These are phyloP conservation scores for Caenorhabditis panamensis DNA, from an alignment of 2,888 invertebrate species.

Conservation along the genomic window DNA sequence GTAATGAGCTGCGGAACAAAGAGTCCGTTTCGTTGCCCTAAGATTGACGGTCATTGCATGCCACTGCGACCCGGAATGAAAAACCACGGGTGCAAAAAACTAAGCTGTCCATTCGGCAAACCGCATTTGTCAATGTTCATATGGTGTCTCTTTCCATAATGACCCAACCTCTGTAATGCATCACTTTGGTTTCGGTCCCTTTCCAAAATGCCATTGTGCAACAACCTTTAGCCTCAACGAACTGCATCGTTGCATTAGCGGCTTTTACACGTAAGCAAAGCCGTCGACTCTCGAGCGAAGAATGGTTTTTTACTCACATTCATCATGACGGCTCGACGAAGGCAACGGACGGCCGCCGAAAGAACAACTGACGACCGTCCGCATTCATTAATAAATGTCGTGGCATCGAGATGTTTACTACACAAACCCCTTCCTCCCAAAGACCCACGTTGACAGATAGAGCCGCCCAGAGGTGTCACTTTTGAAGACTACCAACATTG, in stretches of 20 bases:
- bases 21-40: not conserved
- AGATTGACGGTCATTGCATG: constrained; percentile 2
- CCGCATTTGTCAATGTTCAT: constrained; percentile 8
- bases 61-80: not conserved
- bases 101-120: constrained; percentile 4
- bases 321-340: constrained; percentile 47
- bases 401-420: constrained; percentile 59
- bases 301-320: constrained; percentile 54
- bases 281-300: constrained; percentile 15
- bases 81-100: not conserved
- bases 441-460: constrained; percentile 35
- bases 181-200: not conserved
- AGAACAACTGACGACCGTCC: constrained; percentile 58
- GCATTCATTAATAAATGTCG: constrained; percentile 59
- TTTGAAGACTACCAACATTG: constrained; percentile 10
- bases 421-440: constrained; percentile 22
- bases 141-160: not conserved
- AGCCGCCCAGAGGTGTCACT: constrained; percentile 45
- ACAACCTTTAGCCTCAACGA: constrained; percentile 30
- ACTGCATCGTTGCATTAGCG: constrained; percentile 26
- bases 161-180: not conserved
- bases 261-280: constrained; percentile 47
- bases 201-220: not conserved
- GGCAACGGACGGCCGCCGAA: constrained; percentile 32
- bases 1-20: not conserved